Base-by-base conservation (phyloP, 1,140 invertebrate genomes). In the Aphaenogaster ashmeadi region DNA sequence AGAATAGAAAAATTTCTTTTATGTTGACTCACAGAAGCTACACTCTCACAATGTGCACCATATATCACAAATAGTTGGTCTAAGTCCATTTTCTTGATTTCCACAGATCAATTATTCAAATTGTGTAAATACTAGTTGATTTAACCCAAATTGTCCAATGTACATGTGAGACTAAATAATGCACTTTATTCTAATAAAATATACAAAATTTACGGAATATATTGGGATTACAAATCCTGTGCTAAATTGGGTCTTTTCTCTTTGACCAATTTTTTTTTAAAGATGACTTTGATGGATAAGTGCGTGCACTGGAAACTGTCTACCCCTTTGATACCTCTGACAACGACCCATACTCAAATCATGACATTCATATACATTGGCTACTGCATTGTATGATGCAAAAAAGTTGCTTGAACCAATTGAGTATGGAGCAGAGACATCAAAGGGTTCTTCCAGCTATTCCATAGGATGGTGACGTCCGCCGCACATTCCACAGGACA, bases 401-500 rank as follows among this genome's bases (percentile, higher is more conserved):
- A 77, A 41, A n/a, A 92, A 89, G 27, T 90, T 88, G 15, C 62
- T 58, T 50, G 90, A 88, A 74, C 92, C 92, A 52, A 93, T 90
- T 8, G 92, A 94, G 74, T 94, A 94, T 91, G 93, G 89, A 88
- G 88, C 94, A 94, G 94, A 95, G 94, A 94, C 93, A 95, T 91
- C 94, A 95, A 95, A 95, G 95, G 94, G 93, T 89, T 89, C 93
- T 91, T 94, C 92, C 93, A 94, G 94, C 94, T 96, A 96, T 94
- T 96, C 96, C 91, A 95, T 94, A 81, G 98, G 97, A 92, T 97
- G 97, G 95, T 99, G 98, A 86, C 97, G 96, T 0, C 98, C 98
- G n/a, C 98, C 98, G 89, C 98, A 98, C 41, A 98, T 93, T 33
- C 97, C 97, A 92, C 98, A 98, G 7, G 96, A 96, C 79, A 98